These are phyloP conservation scores for Trachythela sp. DNA, from an alignment of 64 coral and sea anemone species.

Conservation along the genomic window DNA sequence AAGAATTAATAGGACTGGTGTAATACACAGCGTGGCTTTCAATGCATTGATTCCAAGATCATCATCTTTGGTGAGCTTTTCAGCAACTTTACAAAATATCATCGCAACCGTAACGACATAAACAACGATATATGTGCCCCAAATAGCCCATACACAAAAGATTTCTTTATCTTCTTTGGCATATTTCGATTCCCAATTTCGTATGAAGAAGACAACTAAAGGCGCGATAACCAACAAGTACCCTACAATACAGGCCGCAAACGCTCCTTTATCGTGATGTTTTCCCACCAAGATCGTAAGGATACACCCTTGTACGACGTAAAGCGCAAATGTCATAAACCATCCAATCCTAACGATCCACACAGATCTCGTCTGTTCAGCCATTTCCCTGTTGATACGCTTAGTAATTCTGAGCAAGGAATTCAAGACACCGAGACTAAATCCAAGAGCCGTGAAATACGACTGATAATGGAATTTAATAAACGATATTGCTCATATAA, in stretches of 20 bases:
- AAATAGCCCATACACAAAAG: neutral
- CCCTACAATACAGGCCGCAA: neutral
- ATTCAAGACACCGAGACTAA: too few species aligned
- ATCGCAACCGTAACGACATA: neutral
- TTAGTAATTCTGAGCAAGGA: too few species aligned
- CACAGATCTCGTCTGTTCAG: neutral
- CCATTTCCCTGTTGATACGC: neutral
- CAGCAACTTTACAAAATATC: neutral
- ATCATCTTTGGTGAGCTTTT: neutral
- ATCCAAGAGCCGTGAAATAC: too few species aligned
- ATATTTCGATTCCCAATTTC: neutral
- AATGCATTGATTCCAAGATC: neutral
- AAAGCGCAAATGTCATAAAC: neutral
- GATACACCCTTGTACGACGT: neutral
- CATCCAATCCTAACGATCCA: neutral
- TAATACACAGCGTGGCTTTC: neutral
- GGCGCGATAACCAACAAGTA: neutral
- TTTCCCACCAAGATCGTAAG: neutral
- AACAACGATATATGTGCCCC: neutral
- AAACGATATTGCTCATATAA: too few species aligned
- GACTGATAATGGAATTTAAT: too few species aligned
- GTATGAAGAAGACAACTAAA: neutral
- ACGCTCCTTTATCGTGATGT: slow-evolving; percentile 2
- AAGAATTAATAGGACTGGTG: neutral
- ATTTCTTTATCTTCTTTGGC: neutral